Base-by-base conservation (phyloP, 37 sponge, comb jelly and placozoan genomes). In the Petrosia ficiformis region DNA sequence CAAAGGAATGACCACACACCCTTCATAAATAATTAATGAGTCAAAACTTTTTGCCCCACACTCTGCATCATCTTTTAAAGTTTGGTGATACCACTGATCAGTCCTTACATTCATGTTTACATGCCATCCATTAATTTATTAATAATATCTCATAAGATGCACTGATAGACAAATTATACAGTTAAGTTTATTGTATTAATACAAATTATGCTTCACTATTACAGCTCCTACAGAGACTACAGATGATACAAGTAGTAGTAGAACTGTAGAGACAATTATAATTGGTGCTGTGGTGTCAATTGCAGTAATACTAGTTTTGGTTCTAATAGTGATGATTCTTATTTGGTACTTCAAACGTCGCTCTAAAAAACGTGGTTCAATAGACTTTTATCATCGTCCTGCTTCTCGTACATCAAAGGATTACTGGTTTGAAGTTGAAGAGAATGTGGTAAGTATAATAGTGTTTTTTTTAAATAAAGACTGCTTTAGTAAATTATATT, bases 371-470 rank as follows among this genome's bases (percentile, higher is more conserved):
- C 77, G 59, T 39, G 82, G 70, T 1, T n/a, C 24, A 1, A 82
- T 68, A 48, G 31, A 44, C 11, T 58, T 71, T 8, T 63, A 42
- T 39, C 29, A 43, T 33, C 36, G 35, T 42, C 70, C 48, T 58
- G 52, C 37, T 16, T 76, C 77, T 0, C 31, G 26, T 6, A 24
- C 30, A 10, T 74, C 69, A 1, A 70, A 80, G 0, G 80, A 76
- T 57, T 86, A 63, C 59, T 91, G 65, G 66, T 91, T 60, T 32
- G 34, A 39, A 39, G 75, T 73, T 42, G 91, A 85, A 63, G 87
- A 86, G 72, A 78, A 82, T 34, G 65, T 91, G 38, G 91, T 91
- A 77, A 86, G 91, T 90, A 25, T 44, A 40, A 11, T 41, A 52
- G 59, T 33, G 54, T 40, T 28, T 19, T 60, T 22, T 68, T 68